These are phyloP conservation scores for Patagioenas fasciata DNA, from an alignment of 2,113 vertebrate genomes.

Conservation along the genomic window DNA sequence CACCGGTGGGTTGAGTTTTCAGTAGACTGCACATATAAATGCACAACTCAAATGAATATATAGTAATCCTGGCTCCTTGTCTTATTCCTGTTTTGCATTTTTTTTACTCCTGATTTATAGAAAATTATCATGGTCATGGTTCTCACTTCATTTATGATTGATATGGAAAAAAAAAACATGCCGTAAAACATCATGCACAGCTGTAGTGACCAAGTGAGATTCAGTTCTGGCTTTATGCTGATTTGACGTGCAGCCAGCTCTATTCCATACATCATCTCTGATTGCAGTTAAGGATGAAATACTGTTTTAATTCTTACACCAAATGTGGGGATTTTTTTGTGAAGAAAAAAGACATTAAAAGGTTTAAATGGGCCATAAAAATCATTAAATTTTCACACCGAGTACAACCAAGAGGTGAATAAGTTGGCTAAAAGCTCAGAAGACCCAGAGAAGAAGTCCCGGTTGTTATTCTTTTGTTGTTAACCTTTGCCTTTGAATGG, in stretches of 20 bases:
- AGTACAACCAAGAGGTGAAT: conserved; percentile 42
- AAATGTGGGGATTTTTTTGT: conserved; percentile 46
- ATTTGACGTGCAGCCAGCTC: conserved; percentile 74
- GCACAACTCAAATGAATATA: neutral
- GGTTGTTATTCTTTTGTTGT: neutral
- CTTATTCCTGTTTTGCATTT: neutral
- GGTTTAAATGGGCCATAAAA: conserved; percentile 72
- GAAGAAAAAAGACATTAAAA: conserved; percentile 61
- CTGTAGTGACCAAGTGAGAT: conserved; percentile 72
- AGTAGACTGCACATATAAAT: neutral
- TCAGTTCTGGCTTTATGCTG: conserved; percentile 72
- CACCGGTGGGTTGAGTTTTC: neutral
- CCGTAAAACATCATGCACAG: conserved; percentile 71
- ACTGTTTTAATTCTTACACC: conserved; percentile 74
- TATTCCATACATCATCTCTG: conserved; percentile 71
- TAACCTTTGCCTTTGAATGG: conserved; percentile 11
- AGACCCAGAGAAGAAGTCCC: neutral
- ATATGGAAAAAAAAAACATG: conserved; percentile 49
- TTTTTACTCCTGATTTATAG: neutral
- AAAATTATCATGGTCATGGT: conserved; percentile 73
- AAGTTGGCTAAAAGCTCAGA: conserved; percentile 52
- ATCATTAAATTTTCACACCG: conserved; percentile 28
- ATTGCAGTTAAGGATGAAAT: conserved; percentile 72
- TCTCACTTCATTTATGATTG: conserved; percentile 67
- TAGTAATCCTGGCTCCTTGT: neutral